Conservation (phyloP, 2,113 vertebrate species). For the Orcinus orca region DNA sequence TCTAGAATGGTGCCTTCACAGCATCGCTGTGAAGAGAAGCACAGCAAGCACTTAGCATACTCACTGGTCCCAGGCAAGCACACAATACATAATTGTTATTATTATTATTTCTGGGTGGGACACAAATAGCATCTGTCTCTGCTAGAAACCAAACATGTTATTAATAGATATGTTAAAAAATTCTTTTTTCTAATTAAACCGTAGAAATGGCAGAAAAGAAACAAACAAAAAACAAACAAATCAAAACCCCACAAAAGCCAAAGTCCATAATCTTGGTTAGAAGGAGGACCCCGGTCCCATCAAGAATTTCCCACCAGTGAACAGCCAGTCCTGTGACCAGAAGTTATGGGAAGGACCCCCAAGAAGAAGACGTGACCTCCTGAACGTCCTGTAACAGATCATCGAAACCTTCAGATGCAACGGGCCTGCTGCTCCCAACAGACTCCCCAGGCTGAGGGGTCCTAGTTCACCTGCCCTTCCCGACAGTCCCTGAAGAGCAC, state of each 20-base stretch:
- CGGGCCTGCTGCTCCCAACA: not conserved
- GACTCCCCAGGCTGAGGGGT: not conserved
- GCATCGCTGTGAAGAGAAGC: not conserved
- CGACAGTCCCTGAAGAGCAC: not conserved
- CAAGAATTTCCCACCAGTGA: not conserved
- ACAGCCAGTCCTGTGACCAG: not conserved
- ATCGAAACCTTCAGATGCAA: not conserved
- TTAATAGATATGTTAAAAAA: not conserved
- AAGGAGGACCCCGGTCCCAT: not conserved
- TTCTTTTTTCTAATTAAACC: not conserved
- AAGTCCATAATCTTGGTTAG: not conserved
- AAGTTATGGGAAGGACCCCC: not conserved
- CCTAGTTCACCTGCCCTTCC: not conserved
- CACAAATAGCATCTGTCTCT: not conserved
- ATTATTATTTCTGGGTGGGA: not conserved
- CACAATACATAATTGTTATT: not conserved
- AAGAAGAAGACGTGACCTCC: not conserved
- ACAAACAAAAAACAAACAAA: not conserved
- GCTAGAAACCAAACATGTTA: not conserved
- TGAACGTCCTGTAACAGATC: not conserved
- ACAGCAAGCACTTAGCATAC: not conserved
- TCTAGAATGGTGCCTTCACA: not conserved
- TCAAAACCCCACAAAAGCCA: not conserved
- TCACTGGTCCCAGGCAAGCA: not conserved
- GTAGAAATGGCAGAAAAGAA: not conserved